Evolutionary conservation across 1,140 invertebrate species (phyloP).

Genomic region (Ostrea denselamellosa): DNA sequence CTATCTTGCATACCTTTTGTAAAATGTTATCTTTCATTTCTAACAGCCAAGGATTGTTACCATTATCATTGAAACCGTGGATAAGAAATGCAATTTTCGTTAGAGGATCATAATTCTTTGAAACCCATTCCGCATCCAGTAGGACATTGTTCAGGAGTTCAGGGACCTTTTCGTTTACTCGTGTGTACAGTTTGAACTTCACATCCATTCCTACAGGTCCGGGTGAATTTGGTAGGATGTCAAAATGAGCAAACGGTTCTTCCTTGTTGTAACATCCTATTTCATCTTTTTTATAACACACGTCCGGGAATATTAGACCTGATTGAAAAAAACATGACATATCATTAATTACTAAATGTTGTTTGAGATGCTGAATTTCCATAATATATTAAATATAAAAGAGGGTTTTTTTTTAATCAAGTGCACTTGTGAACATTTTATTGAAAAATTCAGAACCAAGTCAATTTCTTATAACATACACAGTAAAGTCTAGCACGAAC

Average conservation of each 20-base stretch:
- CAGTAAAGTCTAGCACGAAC: too few relatives aligned
- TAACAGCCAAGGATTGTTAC: constrained; percentile 48
- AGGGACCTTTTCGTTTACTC: background rate
- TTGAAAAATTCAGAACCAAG: too few relatives aligned
- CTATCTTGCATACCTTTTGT: constrained; percentile 51
- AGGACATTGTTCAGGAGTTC: background rate
- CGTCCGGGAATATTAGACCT: constrained; percentile 1
- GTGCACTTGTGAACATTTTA: too few relatives aligned
- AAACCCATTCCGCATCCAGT: background rate
- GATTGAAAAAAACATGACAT: background rate
- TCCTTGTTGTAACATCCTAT: constrained; percentile 18
- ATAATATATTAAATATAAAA: too few relatives aligned
- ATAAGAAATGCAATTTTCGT: constrained; percentile 62
- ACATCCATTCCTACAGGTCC: background rate
- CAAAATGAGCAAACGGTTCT: constrained; percentile 1
- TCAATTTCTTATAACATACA: too few relatives aligned
- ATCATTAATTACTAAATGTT: too few relatives aligned
- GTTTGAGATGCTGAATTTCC: too few relatives aligned
- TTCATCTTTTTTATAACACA: constrained; percentile 15
- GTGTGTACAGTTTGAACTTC: background rate
- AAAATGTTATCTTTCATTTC: constrained; percentile 57
- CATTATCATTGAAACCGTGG: constrained; percentile 61
- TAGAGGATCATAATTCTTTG: constrained; percentile 25
- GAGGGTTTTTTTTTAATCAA: too few relatives aligned
- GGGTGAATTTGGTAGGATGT: constrained; percentile 1